Base-by-base conservation (phyloP, 2,888 invertebrate genomes). In the Drosophila nigricruria region DNA sequence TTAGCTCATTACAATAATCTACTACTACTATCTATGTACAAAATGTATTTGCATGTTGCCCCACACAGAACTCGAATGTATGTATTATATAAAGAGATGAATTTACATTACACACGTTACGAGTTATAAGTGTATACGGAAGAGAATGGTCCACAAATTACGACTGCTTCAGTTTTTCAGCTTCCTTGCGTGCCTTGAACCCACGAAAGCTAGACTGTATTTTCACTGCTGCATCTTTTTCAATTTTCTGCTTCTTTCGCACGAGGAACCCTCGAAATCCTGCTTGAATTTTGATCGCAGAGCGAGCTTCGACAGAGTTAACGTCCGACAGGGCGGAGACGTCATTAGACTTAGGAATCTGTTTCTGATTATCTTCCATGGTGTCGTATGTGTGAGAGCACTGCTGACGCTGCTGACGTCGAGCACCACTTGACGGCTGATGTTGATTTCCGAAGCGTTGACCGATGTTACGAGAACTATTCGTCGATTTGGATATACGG, bases 121-220 rank as follows among this genome's bases (percentile, higher is more conserved):
- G 40, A 57, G 50, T 1, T 20, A 50, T 20, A 20, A 52, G 32
- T 23, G 49, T 30, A 49, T 49, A 32, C 20, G n/a, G 49, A 49
- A 20, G 30, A 18, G 14, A 3, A 10, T 52, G 34, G 10, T 52
- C 52, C 12, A 36, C 10, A 53, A 40, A 30, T 76, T 86, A 91
- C 43, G 89, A 82, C 57, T 91, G 89, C 61, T 91, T 92, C 16
- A 91, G 47, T 57, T 92, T 91, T 63, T 92, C 89, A 5, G 89
- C 78, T 43, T 92, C 92, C 70, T 92, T 92, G 36, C 93, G 91
- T 27, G 90, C 91, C 79, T 92, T 93, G 65, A 93, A 93, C n/a
- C 93, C 93, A n/a, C 93, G 92, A 82, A 93, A 93, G 23, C 92
- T 89, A 0, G 93, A 93, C 73, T 93, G 93, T 64, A 93, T 93